Conservation (phyloP, 2,888 invertebrate species). For the Zhengitettix transpicula region DNA sequence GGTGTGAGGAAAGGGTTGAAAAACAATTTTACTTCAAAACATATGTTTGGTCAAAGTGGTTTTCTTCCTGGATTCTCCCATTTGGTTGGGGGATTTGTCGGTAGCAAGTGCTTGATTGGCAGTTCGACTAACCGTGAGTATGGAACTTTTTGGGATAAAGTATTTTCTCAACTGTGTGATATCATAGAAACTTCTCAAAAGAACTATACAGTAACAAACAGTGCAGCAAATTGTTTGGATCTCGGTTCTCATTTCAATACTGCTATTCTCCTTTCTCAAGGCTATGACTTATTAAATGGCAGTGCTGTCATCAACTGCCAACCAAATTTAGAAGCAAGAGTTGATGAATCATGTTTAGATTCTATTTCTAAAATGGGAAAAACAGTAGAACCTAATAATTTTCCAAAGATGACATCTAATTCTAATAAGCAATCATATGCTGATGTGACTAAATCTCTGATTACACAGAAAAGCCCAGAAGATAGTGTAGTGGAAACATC, state of each 20-base stretch:
- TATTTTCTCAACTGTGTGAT: slow-evolving; percentile 3
- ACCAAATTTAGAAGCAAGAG: too few species aligned
- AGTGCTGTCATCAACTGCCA: too few species aligned
- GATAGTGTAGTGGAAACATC: too few species aligned
- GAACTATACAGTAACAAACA: not conserved
- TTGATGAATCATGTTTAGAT: too few species aligned
- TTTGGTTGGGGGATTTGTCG: slow-evolving; percentile 10
- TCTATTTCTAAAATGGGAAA: too few species aligned
- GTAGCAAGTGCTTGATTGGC: slow-evolving; percentile 8
- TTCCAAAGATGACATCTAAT: too few species aligned
- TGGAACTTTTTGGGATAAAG: slow-evolving; percentile 6
- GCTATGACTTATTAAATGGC: not conserved
- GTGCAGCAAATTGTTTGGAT: not conserved
- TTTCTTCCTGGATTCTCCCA: not conserved
- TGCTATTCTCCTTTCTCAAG: not conserved
- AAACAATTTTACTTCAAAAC: too few species aligned
- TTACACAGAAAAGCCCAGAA: not conserved
- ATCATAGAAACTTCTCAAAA: not conserved
- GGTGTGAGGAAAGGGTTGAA: too few species aligned
- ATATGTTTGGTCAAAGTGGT: too few species aligned
- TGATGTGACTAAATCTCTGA: slow-evolving; percentile 1
- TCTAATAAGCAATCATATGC: slow-evolving; percentile 2
- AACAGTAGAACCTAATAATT: too few species aligned
- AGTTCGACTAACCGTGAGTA: slow-evolving; percentile 1
- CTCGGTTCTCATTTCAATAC: not conserved